These are phyloP conservation scores for Hyles euphorbiae DNA, from an alignment of 1,140 invertebrate species.

Conservation along the genomic window DNA sequence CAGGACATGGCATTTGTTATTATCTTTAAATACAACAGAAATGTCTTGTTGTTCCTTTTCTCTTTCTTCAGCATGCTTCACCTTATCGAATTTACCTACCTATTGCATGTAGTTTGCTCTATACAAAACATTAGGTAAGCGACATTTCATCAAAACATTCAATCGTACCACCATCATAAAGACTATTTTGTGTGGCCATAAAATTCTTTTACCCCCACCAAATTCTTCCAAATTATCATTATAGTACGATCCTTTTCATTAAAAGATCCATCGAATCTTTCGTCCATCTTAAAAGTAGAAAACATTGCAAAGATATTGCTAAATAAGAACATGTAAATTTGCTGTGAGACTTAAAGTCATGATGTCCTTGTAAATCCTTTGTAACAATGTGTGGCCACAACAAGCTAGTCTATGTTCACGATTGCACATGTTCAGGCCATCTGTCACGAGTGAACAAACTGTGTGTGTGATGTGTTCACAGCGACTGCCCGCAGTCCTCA, in stretches of 20 bases:
- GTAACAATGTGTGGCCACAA: constrained; percentile 52
- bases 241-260: constrained; percentile 6
- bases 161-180: constrained; percentile 27
- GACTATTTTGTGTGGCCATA: constrained; percentile 71
- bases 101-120: constrained; percentile 28
- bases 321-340: constrained; percentile 10
- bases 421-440: constrained; percentile 63
- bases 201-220: constrained; percentile 4
- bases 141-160: constrained; percentile 34
- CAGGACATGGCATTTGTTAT: constrained; percentile 19
- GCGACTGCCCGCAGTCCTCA: constrained; percentile 93
- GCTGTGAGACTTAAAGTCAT: not conserved
- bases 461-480: constrained; percentile 82
- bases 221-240: constrained; percentile 2
- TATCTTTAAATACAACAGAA: constrained; percentile 3
- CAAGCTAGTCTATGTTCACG: constrained; percentile 68
- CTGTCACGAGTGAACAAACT: constrained; percentile 70
- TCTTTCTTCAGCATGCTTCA: constrained; percentile 43
- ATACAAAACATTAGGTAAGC: constrained; percentile 27
- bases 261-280: not conserved
- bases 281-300: constrained; percentile 31
- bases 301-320: constrained; percentile 65
- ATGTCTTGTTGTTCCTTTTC: constrained; percentile 34
- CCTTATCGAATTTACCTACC: constrained; percentile 23
- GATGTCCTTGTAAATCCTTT: not conserved